phyloP scores from a whole-genome alignment of 2,888 invertebrate genomes.

The Lordiphosa andalusiaca region DNA sequence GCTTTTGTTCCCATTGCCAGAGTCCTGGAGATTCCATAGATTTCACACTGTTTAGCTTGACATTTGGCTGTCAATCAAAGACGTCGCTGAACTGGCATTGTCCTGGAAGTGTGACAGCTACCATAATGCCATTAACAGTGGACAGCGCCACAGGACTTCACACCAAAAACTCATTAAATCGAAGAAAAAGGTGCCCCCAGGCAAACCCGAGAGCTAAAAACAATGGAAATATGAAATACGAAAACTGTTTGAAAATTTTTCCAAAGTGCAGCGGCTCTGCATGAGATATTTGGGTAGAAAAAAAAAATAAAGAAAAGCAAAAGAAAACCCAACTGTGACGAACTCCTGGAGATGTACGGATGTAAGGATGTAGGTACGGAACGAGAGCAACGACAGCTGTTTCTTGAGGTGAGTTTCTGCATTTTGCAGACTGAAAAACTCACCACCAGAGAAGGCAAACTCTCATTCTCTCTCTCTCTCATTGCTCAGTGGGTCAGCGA shows the following conservation, averaged over 20 bases:
- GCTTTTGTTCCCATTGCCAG: conserved; percentile 53
- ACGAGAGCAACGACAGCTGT: conserved; percentile 62
- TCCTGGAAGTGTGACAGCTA: conserved; percentile 56
- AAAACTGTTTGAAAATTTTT: conserved; percentile 43
- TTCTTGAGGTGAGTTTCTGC: conserved; percentile 46
- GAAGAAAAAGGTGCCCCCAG: conserved; percentile 5
- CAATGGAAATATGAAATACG: conserved; percentile 53
- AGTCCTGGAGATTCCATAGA: conserved; percentile 26
- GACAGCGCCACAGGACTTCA: conserved; percentile 63
- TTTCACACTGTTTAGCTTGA: conserved; percentile 72
- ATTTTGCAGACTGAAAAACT: conserved; percentile 46
- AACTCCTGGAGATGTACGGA: conserved; percentile 21
- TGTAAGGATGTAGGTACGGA: conserved; percentile 24
- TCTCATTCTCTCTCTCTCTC: conserved; percentile 20
- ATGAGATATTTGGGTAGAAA: conserved; percentile 32
- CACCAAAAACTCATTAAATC: conserved; percentile 68
- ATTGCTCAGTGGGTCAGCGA: conserved; percentile 55
- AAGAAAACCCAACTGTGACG: conserved; percentile 28
- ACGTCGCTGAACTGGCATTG: conserved; percentile 42
- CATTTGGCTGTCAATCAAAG: conserved; percentile 68
- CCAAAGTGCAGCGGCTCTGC: conserved; percentile 47
- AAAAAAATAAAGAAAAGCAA: too few relatives aligned
- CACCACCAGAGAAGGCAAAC: conserved; percentile 40
- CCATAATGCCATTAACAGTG: conserved; percentile 61
- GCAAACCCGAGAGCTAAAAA: conserved; percentile 18